Evolutionary conservation across 1,140 invertebrate genomes (phyloP).

Genomic region (Notospermus geniculatus): DNA sequence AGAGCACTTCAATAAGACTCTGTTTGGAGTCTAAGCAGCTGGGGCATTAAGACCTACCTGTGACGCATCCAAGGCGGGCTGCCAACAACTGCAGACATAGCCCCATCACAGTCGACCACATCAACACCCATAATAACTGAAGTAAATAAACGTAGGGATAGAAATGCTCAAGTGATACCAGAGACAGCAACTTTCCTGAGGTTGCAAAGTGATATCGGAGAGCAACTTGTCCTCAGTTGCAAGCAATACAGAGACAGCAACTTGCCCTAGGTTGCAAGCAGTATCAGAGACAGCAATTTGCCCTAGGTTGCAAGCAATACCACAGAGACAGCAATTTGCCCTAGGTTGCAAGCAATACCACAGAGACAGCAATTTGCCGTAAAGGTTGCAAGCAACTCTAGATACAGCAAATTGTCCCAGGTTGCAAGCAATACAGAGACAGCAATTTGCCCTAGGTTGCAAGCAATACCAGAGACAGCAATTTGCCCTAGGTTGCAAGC

Average conservation of each 20-base stretch:
- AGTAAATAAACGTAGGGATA: constrained; percentile 40
- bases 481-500: no score
- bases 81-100: constrained; percentile 81
- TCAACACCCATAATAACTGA: constrained; percentile 81
- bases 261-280: not conserved
- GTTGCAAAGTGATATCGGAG: constrained; percentile 1
- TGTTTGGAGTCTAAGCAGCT: not conserved
- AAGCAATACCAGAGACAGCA: no score
- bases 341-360: not conserved
- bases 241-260: no score
- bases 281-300: not conserved
- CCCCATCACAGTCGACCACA: constrained; percentile 81
- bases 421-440: no score
- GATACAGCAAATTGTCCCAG: no score
- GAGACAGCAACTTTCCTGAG: not conserved
- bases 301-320: not conserved
- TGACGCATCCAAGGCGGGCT: constrained; percentile 78
- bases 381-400: not conserved
- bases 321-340: not conserved
- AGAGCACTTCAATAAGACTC: not conserved
- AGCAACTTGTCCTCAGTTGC: not conserved
- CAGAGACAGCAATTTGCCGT: not conserved
- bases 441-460: no score
- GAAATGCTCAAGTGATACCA: not conserved
- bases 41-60: constrained; percentile 58